A percentile compares a stretch with the other conserved stretches of the same genome.
Conservation (phyloP, 1,140 invertebrate genomes). For the Halyomorpha halys region DNA sequence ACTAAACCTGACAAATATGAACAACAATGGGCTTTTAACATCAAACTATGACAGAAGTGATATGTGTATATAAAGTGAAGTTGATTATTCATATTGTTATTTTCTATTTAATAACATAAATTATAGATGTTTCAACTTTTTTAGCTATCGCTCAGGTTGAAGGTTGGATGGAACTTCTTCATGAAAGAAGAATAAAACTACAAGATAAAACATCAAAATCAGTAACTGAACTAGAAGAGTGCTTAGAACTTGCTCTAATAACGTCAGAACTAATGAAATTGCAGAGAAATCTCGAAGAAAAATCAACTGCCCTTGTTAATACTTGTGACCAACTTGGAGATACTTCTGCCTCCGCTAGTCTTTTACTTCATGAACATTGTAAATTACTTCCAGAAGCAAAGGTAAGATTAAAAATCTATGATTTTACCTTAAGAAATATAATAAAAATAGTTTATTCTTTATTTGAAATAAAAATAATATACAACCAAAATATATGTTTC, state of each 20-base stretch:
- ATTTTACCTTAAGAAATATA: not conserved
- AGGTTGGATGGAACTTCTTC: constrained; percentile 62
- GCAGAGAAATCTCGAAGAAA: constrained; percentile 45
- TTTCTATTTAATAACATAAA: constrained; percentile 7
- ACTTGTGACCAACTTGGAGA: constrained; percentile 48
- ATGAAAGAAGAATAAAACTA: constrained; percentile 60
- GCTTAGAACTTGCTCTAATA: constrained; percentile 59
- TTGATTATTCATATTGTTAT: not conserved
- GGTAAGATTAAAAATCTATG: constrained; percentile 35
- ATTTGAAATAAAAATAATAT: no score
- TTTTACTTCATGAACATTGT: constrained; percentile 55
- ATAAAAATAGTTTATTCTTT: no score
- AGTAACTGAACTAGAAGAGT: constrained; percentile 39
- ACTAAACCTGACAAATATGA: no score
- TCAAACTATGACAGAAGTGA: no score
- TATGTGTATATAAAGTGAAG: not conserved
- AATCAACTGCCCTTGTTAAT: constrained; percentile 38
- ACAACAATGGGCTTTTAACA: no score
- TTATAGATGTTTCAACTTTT: constrained; percentile 26
- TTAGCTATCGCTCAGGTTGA: constrained; percentile 58
- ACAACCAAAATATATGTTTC: no score
- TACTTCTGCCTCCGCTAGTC: constrained; percentile 56
- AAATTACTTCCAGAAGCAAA: constrained; percentile 62
- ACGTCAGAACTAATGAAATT: constrained; percentile 61
- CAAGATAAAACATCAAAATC: constrained; percentile 55